Percentiles rank a stretch among this genome's conserved stretches.
Evolutionary conservation across 2,888 invertebrate species (phyloP).

Genomic region (Chelonus formosanus): DNA sequence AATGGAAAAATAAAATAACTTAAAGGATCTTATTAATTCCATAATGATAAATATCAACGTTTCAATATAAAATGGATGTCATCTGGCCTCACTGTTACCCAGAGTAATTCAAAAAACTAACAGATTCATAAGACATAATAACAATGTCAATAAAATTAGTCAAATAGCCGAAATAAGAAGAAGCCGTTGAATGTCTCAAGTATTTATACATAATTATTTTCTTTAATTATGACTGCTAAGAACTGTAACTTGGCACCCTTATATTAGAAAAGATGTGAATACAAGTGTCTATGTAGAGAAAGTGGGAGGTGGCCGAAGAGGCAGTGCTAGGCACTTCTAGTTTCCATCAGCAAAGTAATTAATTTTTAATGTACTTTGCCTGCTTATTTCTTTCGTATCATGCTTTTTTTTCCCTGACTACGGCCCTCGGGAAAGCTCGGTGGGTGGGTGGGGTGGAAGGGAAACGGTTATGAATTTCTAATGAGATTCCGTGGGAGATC

Average conservation of each 20-base stretch:
- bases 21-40: too few relatives aligned
- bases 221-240: background rate
- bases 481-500: slow-evolving; percentile 65
- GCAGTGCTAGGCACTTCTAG: slow-evolving; percentile 61
- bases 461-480: slow-evolving; percentile 61
- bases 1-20: too few relatives aligned
- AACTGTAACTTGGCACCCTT: background rate
- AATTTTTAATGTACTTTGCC: slow-evolving; percentile 66
- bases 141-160: too few relatives aligned
- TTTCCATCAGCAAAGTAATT: slow-evolving; percentile 65
- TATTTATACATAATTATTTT: background rate
- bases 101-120: too few relatives aligned
- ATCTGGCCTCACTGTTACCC: too few relatives aligned
- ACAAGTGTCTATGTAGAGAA: slow-evolving; percentile 11
- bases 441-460: slow-evolving; percentile 39
- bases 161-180: too few relatives aligned
- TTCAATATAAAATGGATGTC: too few relatives aligned
- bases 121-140: too few relatives aligned
- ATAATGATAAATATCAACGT: too few relatives aligned
- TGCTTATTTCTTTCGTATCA: slow-evolving; percentile 65
- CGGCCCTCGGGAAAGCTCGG: slow-evolving; percentile 31
- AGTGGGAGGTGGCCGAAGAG: slow-evolving; percentile 44
- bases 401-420: slow-evolving; percentile 45
- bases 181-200: too few relatives aligned
- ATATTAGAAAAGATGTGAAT: slow-evolving; percentile 21